A percentile compares a stretch with the other conserved stretches of the same genome.
Evolutionary conservation across 2,113 vertebrate genomes (phyloP).

Genomic region (Pterocles burchelli): DNA sequence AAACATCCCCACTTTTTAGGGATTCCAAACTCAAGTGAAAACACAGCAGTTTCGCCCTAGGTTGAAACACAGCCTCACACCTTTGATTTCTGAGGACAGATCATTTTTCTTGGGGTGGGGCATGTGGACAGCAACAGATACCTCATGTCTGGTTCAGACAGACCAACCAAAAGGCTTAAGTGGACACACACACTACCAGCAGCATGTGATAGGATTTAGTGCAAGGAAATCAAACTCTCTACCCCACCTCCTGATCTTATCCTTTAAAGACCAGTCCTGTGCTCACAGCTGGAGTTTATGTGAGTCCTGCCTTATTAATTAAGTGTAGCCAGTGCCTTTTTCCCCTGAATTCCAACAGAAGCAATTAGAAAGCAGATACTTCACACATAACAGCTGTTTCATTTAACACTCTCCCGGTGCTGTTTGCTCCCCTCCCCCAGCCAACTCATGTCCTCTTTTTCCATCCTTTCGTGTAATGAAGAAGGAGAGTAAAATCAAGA

Average conservation of each 20-base stretch:
- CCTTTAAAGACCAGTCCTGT: slow-evolving; percentile 65
- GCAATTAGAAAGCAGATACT: slow-evolving; percentile 70
- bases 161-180: slow-evolving; percentile 35
- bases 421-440: slow-evolving; percentile 28
- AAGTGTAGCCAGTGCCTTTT: slow-evolving; percentile 57
- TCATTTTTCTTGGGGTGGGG: slow-evolving; percentile 23
- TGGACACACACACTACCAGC: slow-evolving; percentile 37
- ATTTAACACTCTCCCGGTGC: background rate
- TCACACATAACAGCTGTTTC: slow-evolving; percentile 60
- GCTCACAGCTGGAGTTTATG: slow-evolving; percentile 73
- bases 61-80: slow-evolving; percentile 24
- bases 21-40: background rate
- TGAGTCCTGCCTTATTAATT: slow-evolving; percentile 72
- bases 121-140: slow-evolving; percentile 13
- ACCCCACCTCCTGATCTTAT: slow-evolving; percentile 43
- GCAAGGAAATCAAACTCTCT: slow-evolving; percentile 52
- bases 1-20: background rate
- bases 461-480: background rate
- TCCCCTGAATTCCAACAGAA: slow-evolving; percentile 44
- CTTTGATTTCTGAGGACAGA: slow-evolving; percentile 44
- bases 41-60: background rate
- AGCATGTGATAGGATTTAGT: slow-evolving; percentile 52
- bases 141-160: slow-evolving; percentile 36
- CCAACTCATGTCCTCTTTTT: background rate
- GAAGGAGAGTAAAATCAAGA: slow-evolving; percentile 10